Conservation (phyloP, 2,113 vertebrate species). For the Zeus faber region DNA sequence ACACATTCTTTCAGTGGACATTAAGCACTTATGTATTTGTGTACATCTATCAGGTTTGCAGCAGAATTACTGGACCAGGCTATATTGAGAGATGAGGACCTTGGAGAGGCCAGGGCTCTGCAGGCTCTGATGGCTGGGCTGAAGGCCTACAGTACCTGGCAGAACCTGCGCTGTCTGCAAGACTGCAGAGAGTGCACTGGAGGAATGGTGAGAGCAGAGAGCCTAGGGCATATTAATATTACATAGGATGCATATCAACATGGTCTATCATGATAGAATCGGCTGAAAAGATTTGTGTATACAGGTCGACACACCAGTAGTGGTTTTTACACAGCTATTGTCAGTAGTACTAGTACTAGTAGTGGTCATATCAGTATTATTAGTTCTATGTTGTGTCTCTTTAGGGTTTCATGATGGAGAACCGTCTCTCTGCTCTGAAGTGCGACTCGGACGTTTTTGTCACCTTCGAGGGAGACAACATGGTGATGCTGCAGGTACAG, state of each 20-base stretch:
- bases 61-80: slow-evolving; percentile 58
- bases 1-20: background rate
- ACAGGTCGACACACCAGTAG: too few relatives aligned
- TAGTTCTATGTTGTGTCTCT: slow-evolving; percentile 12
- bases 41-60: slow-evolving; percentile 38
- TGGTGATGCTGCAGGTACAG: slow-evolving; percentile 70
- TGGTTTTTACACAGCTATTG: too few relatives aligned
- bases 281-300: background rate
- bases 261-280: background rate
- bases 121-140: slow-evolving; percentile 63
- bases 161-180: slow-evolving; percentile 63
- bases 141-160: slow-evolving; percentile 72
- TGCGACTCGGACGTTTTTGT: slow-evolving; percentile 68
- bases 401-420: slow-evolving; percentile 71
- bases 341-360: background rate
- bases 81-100: slow-evolving; percentile 52
- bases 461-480: slow-evolving; percentile 72
- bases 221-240: background rate
- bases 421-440: slow-evolving; percentile 59
- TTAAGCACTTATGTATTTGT: background rate
- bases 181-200: slow-evolving; percentile 62
- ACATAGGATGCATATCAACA: background rate
- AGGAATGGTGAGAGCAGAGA: slow-evolving; percentile 58
- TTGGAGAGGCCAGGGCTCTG: slow-evolving; percentile 34
- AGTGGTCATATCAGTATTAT: too few relatives aligned